Conservation (phyloP, 2,113 vertebrate species). For the Rhinoderma darwinii region DNA sequence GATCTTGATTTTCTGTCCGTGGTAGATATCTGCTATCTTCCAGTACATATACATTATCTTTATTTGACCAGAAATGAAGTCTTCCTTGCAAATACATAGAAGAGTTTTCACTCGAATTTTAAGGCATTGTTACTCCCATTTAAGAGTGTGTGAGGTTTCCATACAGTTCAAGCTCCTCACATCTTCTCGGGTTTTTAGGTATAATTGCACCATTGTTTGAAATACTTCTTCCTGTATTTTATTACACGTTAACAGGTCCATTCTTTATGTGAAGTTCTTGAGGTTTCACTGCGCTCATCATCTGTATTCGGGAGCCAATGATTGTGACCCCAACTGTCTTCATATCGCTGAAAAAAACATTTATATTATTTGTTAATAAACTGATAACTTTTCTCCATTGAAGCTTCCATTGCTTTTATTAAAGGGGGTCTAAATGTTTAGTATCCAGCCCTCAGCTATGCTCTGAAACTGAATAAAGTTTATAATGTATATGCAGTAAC, state of each 20-base stretch:
- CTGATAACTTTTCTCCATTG: neutral
- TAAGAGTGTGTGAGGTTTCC: constrained; percentile 72
- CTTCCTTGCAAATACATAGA: constrained; percentile 69
- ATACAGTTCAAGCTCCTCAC: constrained; percentile 62
- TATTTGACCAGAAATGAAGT: constrained; percentile 62
- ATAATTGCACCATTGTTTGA: constrained; percentile 59
- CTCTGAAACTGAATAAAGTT: no score
- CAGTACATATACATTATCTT: neutral
- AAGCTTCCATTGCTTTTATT: neutral
- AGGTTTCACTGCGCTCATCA: constrained; percentile 93
- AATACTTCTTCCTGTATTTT: constrained; percentile 62
- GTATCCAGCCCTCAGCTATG: no score
- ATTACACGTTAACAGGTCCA: constrained; percentile 91
- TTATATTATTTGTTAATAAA: neutral
- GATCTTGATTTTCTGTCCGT: constrained; percentile 62
- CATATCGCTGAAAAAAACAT: constrained; percentile 79
- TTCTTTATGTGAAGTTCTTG: constrained; percentile 94
- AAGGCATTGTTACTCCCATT: constrained; percentile 79
- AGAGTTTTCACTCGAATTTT: constrained; percentile 74
- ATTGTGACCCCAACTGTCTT: constrained; percentile 94
- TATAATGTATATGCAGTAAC: no score
- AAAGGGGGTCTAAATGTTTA: neutral
- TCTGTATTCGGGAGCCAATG: constrained; percentile 93
- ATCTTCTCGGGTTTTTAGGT: constrained; percentile 61
- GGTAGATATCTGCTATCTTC: constrained; percentile 11